Base-by-base conservation (phyloP, 2,888 invertebrate species). In the Ypsolopha scabrella region DNA sequence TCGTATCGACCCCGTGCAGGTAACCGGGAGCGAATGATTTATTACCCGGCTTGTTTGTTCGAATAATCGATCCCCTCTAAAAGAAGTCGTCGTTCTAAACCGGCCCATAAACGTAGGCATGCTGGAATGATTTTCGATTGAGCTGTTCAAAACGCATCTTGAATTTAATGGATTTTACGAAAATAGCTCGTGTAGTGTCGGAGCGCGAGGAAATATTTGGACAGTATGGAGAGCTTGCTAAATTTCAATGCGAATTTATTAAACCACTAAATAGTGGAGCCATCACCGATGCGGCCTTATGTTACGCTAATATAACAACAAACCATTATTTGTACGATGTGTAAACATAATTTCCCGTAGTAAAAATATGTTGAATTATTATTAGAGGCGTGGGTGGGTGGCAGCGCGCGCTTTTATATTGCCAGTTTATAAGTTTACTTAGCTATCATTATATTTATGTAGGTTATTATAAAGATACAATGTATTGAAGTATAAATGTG, bases 21-120 rank as follows among this genome's bases (percentile, higher is more conserved):
- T 82, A 83, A 76, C 71, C 71, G 75, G 78, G 70, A 24, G 2
- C 69, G 77, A 70, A 83, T 85, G 85, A 85, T 85, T 85, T 85
- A 85, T 85, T 75, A 68, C 78, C 67, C 59, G 62, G 70, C 78
- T 76, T 82, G 82, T 83, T 85, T 85, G 85, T 76, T 75, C 80
- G 75, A 80, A 81, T 81, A 83, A 85, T 85, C 85, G 82, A 83
- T 81, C 69, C 70, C 66, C 60, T 61, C 65, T 68, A 68, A 55
- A 69, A 67, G 62, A 59, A 51, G 33, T 47, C 54, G 48, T 60
- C 57, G 56, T 24, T 54, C 67, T 58, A 68, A 71, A 70, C 55
- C 56, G 51, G 50, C 50, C 54, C 63, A 57, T 73, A 69, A 59
- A 50, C 52, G 53, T 44, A 54, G 51, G 35, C 8, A n/a, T 34